phyloP scores from a whole-genome alignment of 2,888 invertebrate species.

The Leucania comma region DNA sequence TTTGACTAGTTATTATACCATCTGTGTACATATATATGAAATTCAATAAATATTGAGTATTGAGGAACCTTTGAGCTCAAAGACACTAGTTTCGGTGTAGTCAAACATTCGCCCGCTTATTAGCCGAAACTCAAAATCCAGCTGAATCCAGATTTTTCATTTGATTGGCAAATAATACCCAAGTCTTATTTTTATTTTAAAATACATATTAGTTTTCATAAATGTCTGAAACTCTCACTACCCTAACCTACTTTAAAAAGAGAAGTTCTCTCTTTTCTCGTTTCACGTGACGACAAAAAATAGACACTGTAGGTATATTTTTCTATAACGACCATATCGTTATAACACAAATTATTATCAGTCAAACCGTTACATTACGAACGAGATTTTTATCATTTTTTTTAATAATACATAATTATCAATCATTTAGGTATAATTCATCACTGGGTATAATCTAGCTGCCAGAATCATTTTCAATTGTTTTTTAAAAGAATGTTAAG shows the following conservation, averaged over 20 bases:
- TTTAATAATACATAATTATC: slow-evolving; percentile 29
- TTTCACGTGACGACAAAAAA: slow-evolving; percentile 6
- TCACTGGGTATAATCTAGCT: not conserved
- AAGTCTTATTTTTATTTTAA: too few relatives aligned
- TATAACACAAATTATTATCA: slow-evolving; percentile 15
- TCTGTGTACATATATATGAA: too few relatives aligned
- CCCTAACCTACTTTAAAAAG: slow-evolving; percentile 1
- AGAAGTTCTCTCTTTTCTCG: not conserved
- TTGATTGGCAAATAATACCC: too few relatives aligned
- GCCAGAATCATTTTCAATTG: not conserved
- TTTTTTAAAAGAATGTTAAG: not conserved
- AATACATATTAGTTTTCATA: too few relatives aligned
- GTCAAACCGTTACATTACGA: slow-evolving; percentile 9
- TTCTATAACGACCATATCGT: slow-evolving; percentile 22
- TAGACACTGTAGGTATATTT: slow-evolving; percentile 14
- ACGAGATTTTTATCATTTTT: slow-evolving; percentile 27
- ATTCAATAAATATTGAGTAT: too few relatives aligned
- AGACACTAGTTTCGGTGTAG: too few relatives aligned
- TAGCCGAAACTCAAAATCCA: too few relatives aligned
- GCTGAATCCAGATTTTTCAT: too few relatives aligned
- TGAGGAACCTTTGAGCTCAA: too few relatives aligned
- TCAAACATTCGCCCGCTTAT: too few relatives aligned
- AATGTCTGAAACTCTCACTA: too few relatives aligned
- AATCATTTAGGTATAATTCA: slow-evolving; percentile 17
- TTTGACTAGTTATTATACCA: too few relatives aligned